Conservation (phyloP, 2,888 invertebrate species). For the Cerceris ruficornis region DNA sequence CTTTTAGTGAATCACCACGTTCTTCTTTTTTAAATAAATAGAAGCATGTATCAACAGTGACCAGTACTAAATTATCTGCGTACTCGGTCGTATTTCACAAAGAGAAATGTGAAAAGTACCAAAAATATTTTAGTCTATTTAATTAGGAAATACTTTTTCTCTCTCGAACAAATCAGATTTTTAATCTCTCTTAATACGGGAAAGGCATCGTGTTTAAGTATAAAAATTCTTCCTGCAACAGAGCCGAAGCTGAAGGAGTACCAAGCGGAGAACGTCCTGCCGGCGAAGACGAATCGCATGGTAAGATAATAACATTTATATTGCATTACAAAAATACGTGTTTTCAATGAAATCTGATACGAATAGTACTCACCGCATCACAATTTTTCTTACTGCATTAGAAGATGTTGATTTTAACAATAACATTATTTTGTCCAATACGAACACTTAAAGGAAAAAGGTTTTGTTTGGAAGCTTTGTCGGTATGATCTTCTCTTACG, state of each 20-base stretch:
- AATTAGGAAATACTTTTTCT: not conserved
- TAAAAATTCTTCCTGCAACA: slow-evolving; percentile 51
- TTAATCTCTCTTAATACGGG: no score
- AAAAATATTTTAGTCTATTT: not conserved
- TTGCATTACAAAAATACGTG: slow-evolving; percentile 20
- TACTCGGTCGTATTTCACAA: not conserved
- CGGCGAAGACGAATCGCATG: slow-evolving; percentile 79
- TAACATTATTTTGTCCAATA: slow-evolving; percentile 12
- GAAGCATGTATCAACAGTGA: not conserved
- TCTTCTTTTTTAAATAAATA: not conserved
- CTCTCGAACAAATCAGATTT: no score
- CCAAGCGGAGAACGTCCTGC: slow-evolving; percentile 71
- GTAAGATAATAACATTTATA: slow-evolving; percentile 69
- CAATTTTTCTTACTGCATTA: slow-evolving; percentile 8
- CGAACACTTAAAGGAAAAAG: not conserved
- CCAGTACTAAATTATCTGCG: not conserved
- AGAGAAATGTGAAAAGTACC: not conserved
- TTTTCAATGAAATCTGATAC: slow-evolving; percentile 27
- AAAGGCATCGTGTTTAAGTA: no score
- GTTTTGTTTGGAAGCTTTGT: slow-evolving; percentile 6
- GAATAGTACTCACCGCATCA: slow-evolving; percentile 7
- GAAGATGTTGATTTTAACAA: slow-evolving; percentile 1
- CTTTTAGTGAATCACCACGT: slow-evolving; percentile 4
- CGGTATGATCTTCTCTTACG: not conserved
- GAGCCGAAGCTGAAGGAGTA: slow-evolving; percentile 78